Evolutionary conservation across 2,113 vertebrate genomes (phyloP).

Genomic region (Dipodomys merriami): DNA sequence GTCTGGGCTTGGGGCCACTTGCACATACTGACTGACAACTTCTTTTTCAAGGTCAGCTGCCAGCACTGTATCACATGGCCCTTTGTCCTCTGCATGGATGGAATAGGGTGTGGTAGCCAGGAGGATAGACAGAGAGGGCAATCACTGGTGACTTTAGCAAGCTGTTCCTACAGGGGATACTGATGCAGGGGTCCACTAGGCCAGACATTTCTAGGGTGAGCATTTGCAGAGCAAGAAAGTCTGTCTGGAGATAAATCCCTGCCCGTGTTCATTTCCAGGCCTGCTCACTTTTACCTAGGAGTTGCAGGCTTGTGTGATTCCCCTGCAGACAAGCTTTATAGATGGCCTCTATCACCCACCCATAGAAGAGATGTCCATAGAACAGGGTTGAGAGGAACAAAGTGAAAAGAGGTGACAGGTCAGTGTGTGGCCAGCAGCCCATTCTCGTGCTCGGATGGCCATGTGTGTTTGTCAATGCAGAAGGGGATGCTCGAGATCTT

Average conservation of each 20-base stretch:
- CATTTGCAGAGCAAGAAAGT: neutral
- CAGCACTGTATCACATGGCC: too few species aligned
- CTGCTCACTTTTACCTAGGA: neutral
- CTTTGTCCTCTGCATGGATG: neutral
- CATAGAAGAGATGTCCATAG: neutral
- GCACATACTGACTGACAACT: neutral
- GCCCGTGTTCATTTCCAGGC: neutral
- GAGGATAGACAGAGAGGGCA: neutral
- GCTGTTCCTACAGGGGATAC: neutral
- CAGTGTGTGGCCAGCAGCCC: fast-evolving
- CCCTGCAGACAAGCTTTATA: neutral
- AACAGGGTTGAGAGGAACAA: neutral
- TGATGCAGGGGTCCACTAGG: neutral
- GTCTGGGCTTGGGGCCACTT: fast-evolving
- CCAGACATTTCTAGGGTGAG: neutral
- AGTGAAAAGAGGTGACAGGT: neutral
- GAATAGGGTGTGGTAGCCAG: neutral
- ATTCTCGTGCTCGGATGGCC: neutral
- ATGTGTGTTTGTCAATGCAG: fast-evolving
- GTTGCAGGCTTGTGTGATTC: neutral
- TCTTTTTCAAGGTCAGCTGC: neutral
- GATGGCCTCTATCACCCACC: neutral
- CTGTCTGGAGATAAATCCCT: neutral
- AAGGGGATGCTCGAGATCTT: neutral
- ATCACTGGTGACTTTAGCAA: neutral